phyloP scores from a whole-genome alignment of 2,888 invertebrate species.

The Torymus tubicola region DNA sequence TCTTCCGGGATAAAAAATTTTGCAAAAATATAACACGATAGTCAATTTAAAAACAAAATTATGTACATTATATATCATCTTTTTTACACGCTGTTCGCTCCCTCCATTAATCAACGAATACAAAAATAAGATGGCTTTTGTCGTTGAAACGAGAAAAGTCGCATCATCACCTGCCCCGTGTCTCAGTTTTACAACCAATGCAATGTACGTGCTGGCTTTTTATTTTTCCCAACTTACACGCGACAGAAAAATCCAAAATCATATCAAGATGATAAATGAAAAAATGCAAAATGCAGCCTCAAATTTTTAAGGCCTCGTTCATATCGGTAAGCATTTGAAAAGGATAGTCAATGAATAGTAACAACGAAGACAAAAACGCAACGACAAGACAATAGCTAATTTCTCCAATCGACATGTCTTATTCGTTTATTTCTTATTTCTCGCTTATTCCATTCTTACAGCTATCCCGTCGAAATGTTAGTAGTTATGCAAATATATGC shows the following conservation, averaged over 20 bases:
- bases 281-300: conserved; percentile 24
- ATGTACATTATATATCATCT: conserved; percentile 41
- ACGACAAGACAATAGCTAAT: no score
- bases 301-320: conserved; percentile 19
- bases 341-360: neutral
- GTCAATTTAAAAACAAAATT: conserved; percentile 37
- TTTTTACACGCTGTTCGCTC: conserved; percentile 30
- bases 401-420: no score
- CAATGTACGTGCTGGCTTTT: neutral
- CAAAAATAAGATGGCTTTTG: conserved; percentile 45
- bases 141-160: conserved; percentile 29
- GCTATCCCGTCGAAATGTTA: no score
- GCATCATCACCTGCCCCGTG: neutral
- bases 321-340: neutral
- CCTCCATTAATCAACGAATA: conserved; percentile 36
- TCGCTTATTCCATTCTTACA: conserved; percentile 3
- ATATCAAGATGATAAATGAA: conserved; percentile 3
- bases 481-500: conserved; percentile 40
- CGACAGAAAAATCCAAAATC: neutral
- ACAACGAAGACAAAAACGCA: conserved; percentile 14
- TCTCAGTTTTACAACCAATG: no score
- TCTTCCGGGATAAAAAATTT: conserved; percentile 22
- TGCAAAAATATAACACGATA: conserved; percentile 28
- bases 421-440: neutral
- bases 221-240: neutral